These are phyloP conservation scores for Paratrypauchen microcephalus DNA, from an alignment of 2,797 vertebrate genomes.

Conservation along the genomic window DNA sequence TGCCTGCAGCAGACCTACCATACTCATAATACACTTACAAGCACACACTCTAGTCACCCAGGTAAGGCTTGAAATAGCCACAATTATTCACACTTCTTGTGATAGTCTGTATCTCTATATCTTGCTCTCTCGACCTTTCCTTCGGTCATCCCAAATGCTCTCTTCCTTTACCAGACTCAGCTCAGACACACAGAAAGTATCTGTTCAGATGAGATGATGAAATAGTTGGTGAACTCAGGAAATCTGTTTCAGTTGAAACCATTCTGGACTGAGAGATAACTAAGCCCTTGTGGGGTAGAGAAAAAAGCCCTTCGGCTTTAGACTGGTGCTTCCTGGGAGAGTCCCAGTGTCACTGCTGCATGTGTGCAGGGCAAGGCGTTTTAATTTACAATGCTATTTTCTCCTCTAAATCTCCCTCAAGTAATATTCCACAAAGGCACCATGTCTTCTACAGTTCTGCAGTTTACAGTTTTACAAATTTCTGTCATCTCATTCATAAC, in stretches of 20 bases:
- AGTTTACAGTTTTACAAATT: neutral
- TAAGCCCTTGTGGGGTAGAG: constrained; percentile 60
- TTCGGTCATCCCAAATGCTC: constrained; percentile 34
- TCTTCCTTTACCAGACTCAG: constrained; percentile 14
- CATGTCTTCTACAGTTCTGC: no score
- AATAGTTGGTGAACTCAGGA: constrained; percentile 82
- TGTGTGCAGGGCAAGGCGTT: neutral
- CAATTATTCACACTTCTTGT: constrained; percentile 34
- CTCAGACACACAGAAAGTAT: constrained; percentile 36
- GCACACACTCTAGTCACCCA: neutral
- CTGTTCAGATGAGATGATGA: constrained; percentile 74
- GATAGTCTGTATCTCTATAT: constrained; percentile 50
- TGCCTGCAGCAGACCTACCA: constrained; percentile 10
- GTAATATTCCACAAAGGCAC: neutral
- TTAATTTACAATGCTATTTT: constrained; percentile 32
- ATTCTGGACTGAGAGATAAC: constrained; percentile 73
- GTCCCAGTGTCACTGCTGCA: constrained; percentile 18
- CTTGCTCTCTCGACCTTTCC: constrained; percentile 37
- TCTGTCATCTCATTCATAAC: neutral
- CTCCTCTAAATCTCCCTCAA: constrained; percentile 11
- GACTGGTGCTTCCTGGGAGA: constrained; percentile 57
- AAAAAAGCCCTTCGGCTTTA: constrained; percentile 61
- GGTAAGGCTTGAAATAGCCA: constrained; percentile 17
- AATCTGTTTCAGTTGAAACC: constrained; percentile 78
- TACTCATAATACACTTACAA: constrained; percentile 16